These are phyloP conservation scores for Pachycephus smyrnensis DNA, from an alignment of 2,888 invertebrate genomes.

Conservation along the genomic window DNA sequence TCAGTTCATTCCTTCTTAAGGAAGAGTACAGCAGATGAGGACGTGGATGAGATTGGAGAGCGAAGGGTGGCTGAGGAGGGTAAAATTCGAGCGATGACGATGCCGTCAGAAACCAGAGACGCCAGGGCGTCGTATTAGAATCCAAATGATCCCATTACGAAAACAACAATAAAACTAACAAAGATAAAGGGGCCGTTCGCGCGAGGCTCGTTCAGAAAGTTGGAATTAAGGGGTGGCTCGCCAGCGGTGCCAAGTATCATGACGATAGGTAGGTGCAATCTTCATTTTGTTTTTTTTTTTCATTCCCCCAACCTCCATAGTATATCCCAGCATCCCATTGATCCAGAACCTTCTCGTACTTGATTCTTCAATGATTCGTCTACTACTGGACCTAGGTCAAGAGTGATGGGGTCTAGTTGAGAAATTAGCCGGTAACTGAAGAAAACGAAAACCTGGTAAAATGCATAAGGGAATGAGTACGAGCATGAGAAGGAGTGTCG, in stretches of 20 bases:
- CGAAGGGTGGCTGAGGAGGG: neutral
- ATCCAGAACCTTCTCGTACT: neutral
- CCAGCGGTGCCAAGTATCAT: neutral
- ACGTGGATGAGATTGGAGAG: constrained; percentile 3
- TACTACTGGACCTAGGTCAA: neutral
- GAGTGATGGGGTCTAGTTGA: neutral
- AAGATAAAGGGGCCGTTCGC: constrained; percentile 42
- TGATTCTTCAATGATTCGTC: neutral
- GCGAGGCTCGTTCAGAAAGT: constrained; percentile 49
- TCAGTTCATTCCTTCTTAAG: neutral
- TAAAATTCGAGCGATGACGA: constrained; percentile 28
- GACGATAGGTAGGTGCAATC: constrained; percentile 25
- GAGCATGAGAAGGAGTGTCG: neutral
- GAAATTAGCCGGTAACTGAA: neutral
- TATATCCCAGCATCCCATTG: constrained; percentile 16
- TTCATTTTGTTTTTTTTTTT: constrained; percentile 34
- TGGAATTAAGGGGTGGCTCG: constrained; percentile 48
- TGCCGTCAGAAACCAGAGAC: constrained; percentile 44
- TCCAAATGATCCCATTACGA: constrained; percentile 55
- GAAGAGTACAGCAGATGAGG: neutral
- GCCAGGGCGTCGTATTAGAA: constrained; percentile 49
- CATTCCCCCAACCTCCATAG: constrained; percentile 4
- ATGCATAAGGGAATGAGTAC: neutral
- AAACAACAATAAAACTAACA: constrained; percentile 58
- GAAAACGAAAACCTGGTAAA: neutral